phyloP scores from a whole-genome alignment of 2,797 vertebrate species.

The Enteromius thamalakanensis region DNA sequence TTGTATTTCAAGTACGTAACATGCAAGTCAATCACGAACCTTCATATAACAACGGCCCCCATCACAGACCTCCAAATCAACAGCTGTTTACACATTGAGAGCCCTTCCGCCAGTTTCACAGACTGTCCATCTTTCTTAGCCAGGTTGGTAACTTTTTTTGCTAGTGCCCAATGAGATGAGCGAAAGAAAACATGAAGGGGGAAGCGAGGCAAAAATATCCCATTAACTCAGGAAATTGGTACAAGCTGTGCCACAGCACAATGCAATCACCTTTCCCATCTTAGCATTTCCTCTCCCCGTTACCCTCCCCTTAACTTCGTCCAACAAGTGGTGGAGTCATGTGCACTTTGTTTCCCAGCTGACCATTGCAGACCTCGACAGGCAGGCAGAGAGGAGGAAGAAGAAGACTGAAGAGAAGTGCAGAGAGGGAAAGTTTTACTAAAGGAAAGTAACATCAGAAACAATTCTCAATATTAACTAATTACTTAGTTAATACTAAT shows the following conservation, averaged over 20 bases:
- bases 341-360: conserved; percentile 60
- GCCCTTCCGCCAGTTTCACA: background rate
- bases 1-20: background rate
- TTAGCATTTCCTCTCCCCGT: conserved; percentile 47
- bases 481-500: background rate
- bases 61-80: conserved; percentile 10
- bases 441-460: background rate
- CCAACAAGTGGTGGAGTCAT: conserved; percentile 45
- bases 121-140: conserved; percentile 54
- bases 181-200: conserved; percentile 38
- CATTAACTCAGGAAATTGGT: conserved; percentile 77
- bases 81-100: conserved; percentile 8
- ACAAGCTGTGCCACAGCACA: conserved; percentile 71
- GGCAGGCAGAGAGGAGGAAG: background rate
- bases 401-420: background rate
- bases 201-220: conserved; percentile 57
- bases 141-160: conserved; percentile 35
- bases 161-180: conserved; percentile 30
- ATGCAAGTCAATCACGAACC: conserved; percentile 7
- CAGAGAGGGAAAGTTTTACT: background rate
- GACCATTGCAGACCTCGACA: conserved; percentile 46
- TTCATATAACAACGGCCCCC: background rate
- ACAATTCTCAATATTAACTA: background rate
- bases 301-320: conserved; percentile 35
- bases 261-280: conserved; percentile 68